Percentiles rank a stretch among this genome's conserved stretches.
Conservation (phyloP, 2,113 vertebrate species). For the Sisor rabdophorus region DNA sequence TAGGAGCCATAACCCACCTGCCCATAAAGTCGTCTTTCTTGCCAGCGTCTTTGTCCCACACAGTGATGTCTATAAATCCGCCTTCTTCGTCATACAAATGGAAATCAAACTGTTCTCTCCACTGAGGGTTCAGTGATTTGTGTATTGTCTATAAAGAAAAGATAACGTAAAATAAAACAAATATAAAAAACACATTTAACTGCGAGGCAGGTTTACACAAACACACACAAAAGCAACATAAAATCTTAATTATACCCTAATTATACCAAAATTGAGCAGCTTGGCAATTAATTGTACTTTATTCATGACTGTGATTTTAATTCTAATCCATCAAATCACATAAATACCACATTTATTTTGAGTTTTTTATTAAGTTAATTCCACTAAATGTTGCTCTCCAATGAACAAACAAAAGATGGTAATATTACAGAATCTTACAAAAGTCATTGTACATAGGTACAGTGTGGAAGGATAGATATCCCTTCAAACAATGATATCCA, state of each 20-base stretch:
- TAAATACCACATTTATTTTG: no score
- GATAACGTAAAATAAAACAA: neutral
- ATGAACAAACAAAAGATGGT: no score
- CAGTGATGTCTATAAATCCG: slow-evolving; percentile 89
- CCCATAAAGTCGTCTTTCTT: slow-evolving; percentile 98
- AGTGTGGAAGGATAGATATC: no score
- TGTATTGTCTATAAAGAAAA: slow-evolving; percentile 76
- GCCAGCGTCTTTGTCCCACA: slow-evolving; percentile 94
- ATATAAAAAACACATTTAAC: neutral
- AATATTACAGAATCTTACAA: no score
- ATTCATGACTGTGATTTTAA: neutral
- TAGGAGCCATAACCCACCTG: slow-evolving; percentile 70
- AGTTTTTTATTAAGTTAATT: no score
- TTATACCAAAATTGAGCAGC: neutral
- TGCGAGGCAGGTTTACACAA: neutral
- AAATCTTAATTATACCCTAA: neutral
- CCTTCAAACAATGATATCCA: no score
- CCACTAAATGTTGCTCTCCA: no score
- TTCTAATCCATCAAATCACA: neutral
- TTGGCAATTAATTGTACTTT: neutral
- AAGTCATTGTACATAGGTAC: no score
- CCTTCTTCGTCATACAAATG: slow-evolving; percentile 92
- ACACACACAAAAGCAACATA: neutral
- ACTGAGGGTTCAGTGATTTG: slow-evolving; percentile 94
- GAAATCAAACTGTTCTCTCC: slow-evolving; percentile 98